A percentile compares a stretch with the other conserved stretches of the same genome.
Conservation (phyloP, 2,797 vertebrate genomes). For the Benthosema pterotum region DNA sequence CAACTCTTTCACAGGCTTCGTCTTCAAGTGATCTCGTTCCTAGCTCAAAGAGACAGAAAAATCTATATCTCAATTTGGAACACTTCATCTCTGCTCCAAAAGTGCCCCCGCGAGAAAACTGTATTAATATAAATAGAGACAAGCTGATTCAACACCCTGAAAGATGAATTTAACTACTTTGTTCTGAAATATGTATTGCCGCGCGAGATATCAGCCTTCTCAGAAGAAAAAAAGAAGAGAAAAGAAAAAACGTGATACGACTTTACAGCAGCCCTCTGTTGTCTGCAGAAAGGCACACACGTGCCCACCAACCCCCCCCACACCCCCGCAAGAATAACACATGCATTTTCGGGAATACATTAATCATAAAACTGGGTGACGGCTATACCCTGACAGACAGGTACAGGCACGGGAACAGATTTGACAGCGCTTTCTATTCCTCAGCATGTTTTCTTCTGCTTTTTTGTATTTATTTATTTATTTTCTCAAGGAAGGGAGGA, state of each 20-base stretch:
- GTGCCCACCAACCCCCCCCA: no score
- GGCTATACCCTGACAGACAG: constrained; percentile 66
- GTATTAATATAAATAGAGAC: constrained; percentile 68
- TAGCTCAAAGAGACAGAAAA: constrained; percentile 77
- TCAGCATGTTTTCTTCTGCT: constrained; percentile 41
- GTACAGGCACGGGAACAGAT: constrained; percentile 57
- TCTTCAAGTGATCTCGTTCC: constrained; percentile 74
- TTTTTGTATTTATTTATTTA: no score
- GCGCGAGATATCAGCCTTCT: constrained; percentile 56
- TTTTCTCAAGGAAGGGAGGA: neutral
- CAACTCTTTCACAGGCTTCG: constrained; percentile 60
- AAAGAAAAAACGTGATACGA: constrained; percentile 51
- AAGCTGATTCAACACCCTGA: constrained; percentile 76
- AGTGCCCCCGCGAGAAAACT: constrained; percentile 64
- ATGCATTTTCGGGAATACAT: constrained; percentile 69
- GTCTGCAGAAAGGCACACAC: constrained; percentile 53
- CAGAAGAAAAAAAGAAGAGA: constrained; percentile 19
- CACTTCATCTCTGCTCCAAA: constrained; percentile 76
- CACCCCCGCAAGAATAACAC: constrained; percentile 50
- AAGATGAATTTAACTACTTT: constrained; percentile 78
- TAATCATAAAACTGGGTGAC: constrained; percentile 69
- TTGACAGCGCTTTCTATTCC: constrained; percentile 60
- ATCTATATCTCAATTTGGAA: constrained; percentile 81
- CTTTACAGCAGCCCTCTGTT: constrained; percentile 58
- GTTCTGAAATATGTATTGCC: constrained; percentile 78